Conservation (phyloP, 2,888 invertebrate genomes). For the Strigamia maritima region DNA sequence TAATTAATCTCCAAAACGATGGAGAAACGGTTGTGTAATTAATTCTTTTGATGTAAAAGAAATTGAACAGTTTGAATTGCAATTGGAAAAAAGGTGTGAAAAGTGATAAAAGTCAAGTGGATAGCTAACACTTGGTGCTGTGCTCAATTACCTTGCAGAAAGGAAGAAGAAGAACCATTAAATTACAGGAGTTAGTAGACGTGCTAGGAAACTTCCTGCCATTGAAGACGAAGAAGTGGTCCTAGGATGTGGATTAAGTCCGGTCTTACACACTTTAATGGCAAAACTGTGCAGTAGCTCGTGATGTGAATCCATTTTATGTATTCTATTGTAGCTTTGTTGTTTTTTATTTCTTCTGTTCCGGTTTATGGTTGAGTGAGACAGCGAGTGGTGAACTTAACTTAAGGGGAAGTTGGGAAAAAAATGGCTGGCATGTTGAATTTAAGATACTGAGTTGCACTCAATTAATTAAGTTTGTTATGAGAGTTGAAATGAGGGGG, state of each 20-base stretch:
- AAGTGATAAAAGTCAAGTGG: neutral
- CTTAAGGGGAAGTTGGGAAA: too few relatives aligned
- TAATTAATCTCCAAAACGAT: too few relatives aligned
- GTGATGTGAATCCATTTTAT: neutral
- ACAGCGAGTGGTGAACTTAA: too few relatives aligned
- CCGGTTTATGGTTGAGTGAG: neutral
- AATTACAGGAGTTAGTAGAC: neutral
- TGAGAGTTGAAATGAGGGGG: too few relatives aligned
- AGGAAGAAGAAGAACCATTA: neutral
- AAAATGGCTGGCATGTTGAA: too few relatives aligned
- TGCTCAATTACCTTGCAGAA: conserved; percentile 1
- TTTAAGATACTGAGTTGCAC: too few relatives aligned
- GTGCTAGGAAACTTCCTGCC: neutral
- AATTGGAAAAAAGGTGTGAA: neutral
- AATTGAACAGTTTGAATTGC: neutral
- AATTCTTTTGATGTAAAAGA: too few relatives aligned
- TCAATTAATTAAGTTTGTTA: too few relatives aligned
- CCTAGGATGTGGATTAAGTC: neutral
- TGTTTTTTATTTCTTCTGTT: neutral
- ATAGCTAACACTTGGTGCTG: neutral
- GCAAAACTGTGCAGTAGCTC: neutral
- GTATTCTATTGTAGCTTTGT: neutral
- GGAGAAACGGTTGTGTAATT: too few relatives aligned
- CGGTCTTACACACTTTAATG: neutral
- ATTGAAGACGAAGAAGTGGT: neutral